phyloP scores from a whole-genome alignment of 1,140 invertebrate genomes.

The Zaprionus davidi region DNA sequence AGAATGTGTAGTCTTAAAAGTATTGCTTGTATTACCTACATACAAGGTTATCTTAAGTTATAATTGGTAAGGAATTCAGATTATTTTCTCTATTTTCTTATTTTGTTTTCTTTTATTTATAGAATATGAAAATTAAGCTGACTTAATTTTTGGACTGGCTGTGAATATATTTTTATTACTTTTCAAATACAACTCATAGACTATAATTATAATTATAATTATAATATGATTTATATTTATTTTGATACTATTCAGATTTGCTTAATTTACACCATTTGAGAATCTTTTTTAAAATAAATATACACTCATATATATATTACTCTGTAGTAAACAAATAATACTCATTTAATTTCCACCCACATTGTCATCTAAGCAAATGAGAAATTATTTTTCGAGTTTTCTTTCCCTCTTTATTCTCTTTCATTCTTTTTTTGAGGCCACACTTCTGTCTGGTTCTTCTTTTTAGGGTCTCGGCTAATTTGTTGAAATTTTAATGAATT shows the following conservation, averaged over 20 bases:
- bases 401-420: neutral
- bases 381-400: conserved; percentile 1
- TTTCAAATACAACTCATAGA: too few relatives aligned
- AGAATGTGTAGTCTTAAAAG: neutral
- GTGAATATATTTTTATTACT: too few relatives aligned
- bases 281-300: neutral
- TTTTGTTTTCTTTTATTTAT: too few relatives aligned
- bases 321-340: neutral
- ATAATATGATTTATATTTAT: too few relatives aligned
- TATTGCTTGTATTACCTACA: neutral
- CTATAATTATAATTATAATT: too few relatives aligned
- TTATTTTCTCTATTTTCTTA: neutral
- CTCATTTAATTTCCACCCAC: neutral
- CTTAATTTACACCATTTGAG: too few relatives aligned
- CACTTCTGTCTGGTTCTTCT: conserved; percentile 3
- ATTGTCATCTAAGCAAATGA: neutral
- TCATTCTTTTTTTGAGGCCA: conserved; percentile 11
- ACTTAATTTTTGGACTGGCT: too few relatives aligned
- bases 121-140: too few relatives aligned
- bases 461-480: conserved; percentile 54
- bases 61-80: neutral
- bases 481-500: conserved; percentile 73
- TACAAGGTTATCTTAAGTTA: neutral
- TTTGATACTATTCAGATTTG: too few relatives aligned
- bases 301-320: too few relatives aligned